Conservation (phyloP, 1,140 invertebrate genomes). For the Lamellibrachia luymesi region DNA sequence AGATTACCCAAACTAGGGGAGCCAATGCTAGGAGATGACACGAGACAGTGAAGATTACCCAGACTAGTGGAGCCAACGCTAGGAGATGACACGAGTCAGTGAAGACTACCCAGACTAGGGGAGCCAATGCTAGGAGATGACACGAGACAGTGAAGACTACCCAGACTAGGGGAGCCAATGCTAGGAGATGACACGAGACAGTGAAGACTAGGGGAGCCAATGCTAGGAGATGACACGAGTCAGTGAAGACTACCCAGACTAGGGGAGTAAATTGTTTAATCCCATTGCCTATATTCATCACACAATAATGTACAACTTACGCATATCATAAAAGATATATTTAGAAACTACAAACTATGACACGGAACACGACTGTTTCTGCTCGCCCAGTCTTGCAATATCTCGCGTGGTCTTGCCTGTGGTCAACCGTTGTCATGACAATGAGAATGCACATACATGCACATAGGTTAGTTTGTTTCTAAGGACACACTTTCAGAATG, state of each 20-base stretch:
- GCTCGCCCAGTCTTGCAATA: neutral
- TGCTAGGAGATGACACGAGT: neutral
- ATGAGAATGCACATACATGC: neutral
- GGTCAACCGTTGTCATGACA: neutral
- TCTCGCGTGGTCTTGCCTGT: neutral
- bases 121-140: too few species aligned
- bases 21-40: too few species aligned
- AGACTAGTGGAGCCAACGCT: too few species aligned
- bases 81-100: too few species aligned
- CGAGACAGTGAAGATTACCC: too few species aligned
- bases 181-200: too few species aligned
- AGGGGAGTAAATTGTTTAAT: neutral
- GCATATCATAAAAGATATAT: neutral
- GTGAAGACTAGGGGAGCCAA: too few species aligned
- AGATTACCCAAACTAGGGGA: too few species aligned
- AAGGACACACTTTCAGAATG: neutral
- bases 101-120: too few species aligned
- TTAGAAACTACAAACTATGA: neutral
- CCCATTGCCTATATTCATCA: neutral
- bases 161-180: too few species aligned
- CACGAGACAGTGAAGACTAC: too few species aligned
- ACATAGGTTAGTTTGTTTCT: too few species aligned
- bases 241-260: neutral
- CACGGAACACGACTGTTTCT: neutral
- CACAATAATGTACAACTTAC: neutral